Percentiles rank a stretch among this genome's conserved stretches.
Conservation (phyloP, 2,113 vertebrate genomes). For the Sporophila hypoxantha region DNA sequence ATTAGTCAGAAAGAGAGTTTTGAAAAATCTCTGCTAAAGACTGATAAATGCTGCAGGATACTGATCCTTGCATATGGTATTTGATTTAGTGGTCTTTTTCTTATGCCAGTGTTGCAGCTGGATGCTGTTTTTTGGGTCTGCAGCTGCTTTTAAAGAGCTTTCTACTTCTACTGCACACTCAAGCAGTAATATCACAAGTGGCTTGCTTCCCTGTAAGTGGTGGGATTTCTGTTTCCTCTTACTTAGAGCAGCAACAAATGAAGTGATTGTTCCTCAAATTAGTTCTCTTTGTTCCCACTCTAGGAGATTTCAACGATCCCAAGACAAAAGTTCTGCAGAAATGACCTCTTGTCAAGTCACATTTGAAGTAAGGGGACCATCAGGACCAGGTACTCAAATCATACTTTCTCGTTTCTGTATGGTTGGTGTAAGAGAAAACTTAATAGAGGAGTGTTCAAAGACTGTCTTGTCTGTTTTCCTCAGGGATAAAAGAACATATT, state of each 20-base stretch:
- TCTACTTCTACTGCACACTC: neutral
- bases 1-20: neutral
- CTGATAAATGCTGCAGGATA: neutral
- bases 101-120: neutral
- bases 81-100: neutral
- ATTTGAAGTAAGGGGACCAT: constrained; percentile 80
- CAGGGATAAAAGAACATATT: neutral
- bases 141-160: neutral
- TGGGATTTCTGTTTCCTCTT: neutral
- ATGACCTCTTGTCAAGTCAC: constrained; percentile 85
- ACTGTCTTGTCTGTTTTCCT: neutral
- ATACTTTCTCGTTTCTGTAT: neutral
- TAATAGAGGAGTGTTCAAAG: neutral
- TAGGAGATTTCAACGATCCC: neutral
- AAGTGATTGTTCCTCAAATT: neutral
- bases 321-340: constrained; percentile 21
- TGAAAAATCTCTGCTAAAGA: neutral
- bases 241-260: neutral
- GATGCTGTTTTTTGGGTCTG: neutral
- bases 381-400: constrained; percentile 76
- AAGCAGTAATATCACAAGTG: neutral
- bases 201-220: neutral
- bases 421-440: neutral
- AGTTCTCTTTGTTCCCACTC: neutral
- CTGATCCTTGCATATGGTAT: neutral